These are phyloP conservation scores for Euura lappo DNA, from an alignment of 1,140 invertebrate genomes.

Conservation along the genomic window DNA sequence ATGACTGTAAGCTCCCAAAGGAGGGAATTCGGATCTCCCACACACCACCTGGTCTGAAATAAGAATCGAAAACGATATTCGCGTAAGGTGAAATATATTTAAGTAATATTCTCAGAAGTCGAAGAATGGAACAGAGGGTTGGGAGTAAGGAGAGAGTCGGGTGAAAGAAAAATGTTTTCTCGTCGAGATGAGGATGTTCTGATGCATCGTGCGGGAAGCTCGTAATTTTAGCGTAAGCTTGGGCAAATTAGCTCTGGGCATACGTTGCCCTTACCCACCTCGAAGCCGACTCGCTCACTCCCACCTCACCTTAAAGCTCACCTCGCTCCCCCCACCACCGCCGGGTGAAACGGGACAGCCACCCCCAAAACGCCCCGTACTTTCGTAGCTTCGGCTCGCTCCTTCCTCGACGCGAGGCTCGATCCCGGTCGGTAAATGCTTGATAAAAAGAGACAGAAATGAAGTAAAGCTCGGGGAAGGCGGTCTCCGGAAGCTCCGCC, in stretches of 20 bases:
- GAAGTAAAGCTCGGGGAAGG: constrained; percentile 47
- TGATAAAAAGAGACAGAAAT: constrained; percentile 18
- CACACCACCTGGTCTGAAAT: too few relatives aligned
- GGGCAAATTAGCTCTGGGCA: constrained; percentile 55
- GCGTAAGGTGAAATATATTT: too few relatives aligned
- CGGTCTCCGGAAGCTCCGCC: constrained; percentile 55
- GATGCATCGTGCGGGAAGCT: constrained; percentile 47
- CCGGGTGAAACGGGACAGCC: not conserved
- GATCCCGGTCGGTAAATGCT: constrained; percentile 32
- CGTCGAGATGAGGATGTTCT: constrained; percentile 38
- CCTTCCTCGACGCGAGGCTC: constrained; percentile 17
- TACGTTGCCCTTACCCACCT: constrained; percentile 43
- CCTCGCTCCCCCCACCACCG: not conserved
- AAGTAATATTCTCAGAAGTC: not conserved
- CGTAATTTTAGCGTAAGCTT: constrained; percentile 53
- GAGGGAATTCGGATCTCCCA: too few relatives aligned
- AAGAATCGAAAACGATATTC: too few relatives aligned
- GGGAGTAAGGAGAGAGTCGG: not conserved
- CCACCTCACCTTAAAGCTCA: constrained; percentile 10
- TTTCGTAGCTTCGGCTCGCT: not conserved
- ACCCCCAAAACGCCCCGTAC: not conserved
- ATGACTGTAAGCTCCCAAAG: too few relatives aligned
- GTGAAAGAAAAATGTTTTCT: not conserved
- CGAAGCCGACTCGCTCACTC: not conserved
- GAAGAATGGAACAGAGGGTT: constrained; percentile 17